phyloP scores from a whole-genome alignment of 2,113 vertebrate genomes.

The Callipepla squamata region DNA sequence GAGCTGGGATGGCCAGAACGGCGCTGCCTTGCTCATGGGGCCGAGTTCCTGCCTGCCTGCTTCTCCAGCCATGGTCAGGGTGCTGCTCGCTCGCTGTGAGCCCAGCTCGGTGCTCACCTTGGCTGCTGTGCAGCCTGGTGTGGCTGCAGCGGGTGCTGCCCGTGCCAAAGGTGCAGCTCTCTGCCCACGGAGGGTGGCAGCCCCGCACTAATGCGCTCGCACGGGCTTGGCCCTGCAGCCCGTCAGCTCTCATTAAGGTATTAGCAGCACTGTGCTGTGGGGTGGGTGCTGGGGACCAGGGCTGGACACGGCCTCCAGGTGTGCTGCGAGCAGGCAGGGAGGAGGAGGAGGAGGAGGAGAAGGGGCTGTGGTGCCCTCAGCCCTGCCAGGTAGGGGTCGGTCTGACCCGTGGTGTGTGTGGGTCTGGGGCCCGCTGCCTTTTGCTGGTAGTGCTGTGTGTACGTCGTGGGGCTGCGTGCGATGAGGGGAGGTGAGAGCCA shows the following conservation, averaged over 20 bases:
- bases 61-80: accelerated
- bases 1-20: neutral
- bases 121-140: neutral
- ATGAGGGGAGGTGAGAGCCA: accelerated
- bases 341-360: neutral
- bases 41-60: neutral
- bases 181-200: neutral
- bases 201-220: neutral
- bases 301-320: accelerated
- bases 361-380: neutral
- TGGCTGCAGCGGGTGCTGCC: neutral
- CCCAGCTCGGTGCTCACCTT: neutral
- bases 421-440: neutral
- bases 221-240: neutral
- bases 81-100: accelerated
- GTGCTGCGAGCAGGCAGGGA: neutral
- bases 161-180: neutral
- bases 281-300: neutral
- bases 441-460: accelerated
- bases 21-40: neutral
- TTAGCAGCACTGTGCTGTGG: accelerated
- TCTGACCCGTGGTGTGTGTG: accelerated
- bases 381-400: neutral
- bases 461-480: neutral
- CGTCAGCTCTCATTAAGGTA: slow-evolving; percentile 25